A percentile compares a stretch with the other conserved stretches of the same genome.
Conservation (phyloP, 2,888 invertebrate species). For the Thelaira solivaga region DNA sequence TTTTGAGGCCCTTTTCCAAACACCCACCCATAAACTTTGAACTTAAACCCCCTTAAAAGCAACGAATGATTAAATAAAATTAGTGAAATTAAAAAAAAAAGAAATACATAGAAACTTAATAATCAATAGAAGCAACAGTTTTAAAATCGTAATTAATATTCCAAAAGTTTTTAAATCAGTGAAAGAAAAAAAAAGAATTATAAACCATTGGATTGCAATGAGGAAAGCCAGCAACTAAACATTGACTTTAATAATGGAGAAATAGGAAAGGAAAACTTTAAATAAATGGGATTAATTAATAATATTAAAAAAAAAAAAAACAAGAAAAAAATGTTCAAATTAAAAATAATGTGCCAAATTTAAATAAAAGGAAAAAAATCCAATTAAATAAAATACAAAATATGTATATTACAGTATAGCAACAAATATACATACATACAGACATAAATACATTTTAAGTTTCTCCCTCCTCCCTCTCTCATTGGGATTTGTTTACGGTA, state of each 20-base stretch:
- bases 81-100: not conserved
- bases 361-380: conserved; percentile 24
- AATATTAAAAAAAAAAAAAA: conserved; percentile 13
- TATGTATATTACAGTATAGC: not conserved
- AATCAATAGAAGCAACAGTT: no score
- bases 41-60: not conserved
- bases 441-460: conserved; percentile 6
- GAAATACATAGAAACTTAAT: no score
- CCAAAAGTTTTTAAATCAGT: not conserved
- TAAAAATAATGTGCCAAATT: conserved; percentile 62
- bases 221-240: not conserved
- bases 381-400: not conserved
- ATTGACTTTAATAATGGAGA: not conserved
- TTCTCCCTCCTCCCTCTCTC: conserved; percentile 28
- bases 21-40: not conserved
- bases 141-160: not conserved
- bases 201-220: conserved; percentile 5
- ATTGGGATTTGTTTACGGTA: conserved; percentile 3
- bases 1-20: conserved; percentile 28
- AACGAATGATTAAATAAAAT: conserved; percentile 19
- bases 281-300: conserved; percentile 14
- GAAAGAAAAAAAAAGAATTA: not conserved
- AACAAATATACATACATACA: not conserved
- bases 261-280: not conserved
- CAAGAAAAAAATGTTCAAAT: conserved; percentile 61